These are phyloP conservation scores for Podocnemis expansa DNA, from an alignment of 2,113 vertebrate genomes.

Conservation along the genomic window DNA sequence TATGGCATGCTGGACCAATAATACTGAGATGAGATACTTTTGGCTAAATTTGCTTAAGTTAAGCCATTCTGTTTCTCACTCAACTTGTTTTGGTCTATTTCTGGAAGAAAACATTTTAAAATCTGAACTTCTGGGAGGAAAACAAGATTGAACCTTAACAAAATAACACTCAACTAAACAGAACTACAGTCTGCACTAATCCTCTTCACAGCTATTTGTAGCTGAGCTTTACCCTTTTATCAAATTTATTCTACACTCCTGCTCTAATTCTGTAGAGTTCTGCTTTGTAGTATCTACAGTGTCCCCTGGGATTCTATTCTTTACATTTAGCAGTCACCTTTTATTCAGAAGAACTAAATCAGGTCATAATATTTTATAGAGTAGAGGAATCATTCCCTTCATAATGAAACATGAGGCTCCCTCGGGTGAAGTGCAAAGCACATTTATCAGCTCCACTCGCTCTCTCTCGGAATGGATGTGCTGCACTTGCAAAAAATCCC, in stretches of 20 bases:
- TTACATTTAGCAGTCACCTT: not conserved
- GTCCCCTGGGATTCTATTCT: not conserved
- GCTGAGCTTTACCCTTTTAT: not conserved
- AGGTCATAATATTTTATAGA: not conserved
- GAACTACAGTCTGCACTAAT: not conserved
- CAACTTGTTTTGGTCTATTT: not conserved
- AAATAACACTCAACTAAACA: not conserved
- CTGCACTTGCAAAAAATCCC: not conserved
- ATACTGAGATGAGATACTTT: not conserved
- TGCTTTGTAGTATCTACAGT: not conserved
- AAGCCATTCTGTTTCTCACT: not conserved
- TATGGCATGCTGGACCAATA: not conserved
- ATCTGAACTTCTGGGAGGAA: not conserved
- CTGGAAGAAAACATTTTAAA: too few species aligned
- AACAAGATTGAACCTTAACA: not conserved
- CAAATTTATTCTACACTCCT: not conserved
- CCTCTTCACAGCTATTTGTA: not conserved
- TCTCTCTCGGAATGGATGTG: not conserved
- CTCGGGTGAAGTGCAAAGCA: not conserved
- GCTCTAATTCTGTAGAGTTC: not conserved
- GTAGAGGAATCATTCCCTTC: not conserved
- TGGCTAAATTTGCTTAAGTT: not conserved
- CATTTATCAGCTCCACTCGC: not conserved
- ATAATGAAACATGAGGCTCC: rapidly evolving
- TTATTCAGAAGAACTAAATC: not conserved